These are phyloP conservation scores for Argyrosomus japonicus DNA, from an alignment of 2,113 vertebrate species.

Conservation along the genomic window DNA sequence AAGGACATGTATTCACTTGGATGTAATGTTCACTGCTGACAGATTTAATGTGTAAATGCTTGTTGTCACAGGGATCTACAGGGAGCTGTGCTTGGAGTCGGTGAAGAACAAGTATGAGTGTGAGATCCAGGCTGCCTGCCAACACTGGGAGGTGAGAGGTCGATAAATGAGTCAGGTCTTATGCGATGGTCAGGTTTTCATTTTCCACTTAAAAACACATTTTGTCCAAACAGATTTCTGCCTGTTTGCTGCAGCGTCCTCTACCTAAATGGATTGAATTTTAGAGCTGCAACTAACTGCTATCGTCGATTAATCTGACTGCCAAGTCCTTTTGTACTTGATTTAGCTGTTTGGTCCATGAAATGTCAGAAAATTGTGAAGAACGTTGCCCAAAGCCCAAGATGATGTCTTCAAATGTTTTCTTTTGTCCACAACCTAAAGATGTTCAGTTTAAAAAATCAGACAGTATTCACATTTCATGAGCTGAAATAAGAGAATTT, in stretches of 20 bases:
- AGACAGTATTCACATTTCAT: too few species aligned
- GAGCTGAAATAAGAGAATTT: too few species aligned
- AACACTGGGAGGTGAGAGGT: slow-evolving; percentile 94
- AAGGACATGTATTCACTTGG: neutral
- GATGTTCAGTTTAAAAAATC: too few species aligned
- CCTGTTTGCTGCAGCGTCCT: neutral
- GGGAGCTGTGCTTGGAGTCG: slow-evolving; percentile 95
- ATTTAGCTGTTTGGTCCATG: too few species aligned
- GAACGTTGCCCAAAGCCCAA: too few species aligned
- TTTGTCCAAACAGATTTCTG: neutral
- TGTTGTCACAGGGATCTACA: slow-evolving; percentile 90
- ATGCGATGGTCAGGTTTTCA: neutral
- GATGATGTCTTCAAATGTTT: too few species aligned
- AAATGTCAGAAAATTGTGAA: too few species aligned
- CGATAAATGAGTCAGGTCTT: neutral
- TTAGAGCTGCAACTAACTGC: too few species aligned
- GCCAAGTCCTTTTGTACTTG: too few species aligned
- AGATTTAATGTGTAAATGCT: slow-evolving; percentile 4
- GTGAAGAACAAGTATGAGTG: slow-evolving; percentile 99
- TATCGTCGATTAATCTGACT: too few species aligned
- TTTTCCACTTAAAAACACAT: neutral
- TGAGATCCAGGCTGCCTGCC: slow-evolving; percentile 97
- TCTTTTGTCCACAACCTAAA: too few species aligned
- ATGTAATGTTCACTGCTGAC: neutral
- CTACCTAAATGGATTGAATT: neutral